Evolutionary conservation across 2,888 invertebrate species (phyloP), one percentile per base, ranked within the genome.

Genomic region (Mesorhabditis belari): DNA sequence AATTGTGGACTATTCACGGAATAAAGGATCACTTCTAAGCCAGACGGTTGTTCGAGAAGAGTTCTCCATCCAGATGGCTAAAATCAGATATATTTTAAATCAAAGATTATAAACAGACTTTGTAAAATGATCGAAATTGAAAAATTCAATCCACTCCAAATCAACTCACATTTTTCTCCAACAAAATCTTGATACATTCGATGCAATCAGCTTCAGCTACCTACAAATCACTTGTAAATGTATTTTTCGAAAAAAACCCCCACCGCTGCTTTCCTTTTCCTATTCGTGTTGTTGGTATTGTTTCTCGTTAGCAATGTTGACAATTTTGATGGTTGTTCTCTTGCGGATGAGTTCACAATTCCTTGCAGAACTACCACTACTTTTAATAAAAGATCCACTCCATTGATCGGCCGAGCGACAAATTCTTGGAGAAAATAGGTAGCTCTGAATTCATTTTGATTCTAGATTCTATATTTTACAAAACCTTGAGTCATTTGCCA

Each of bases 131-230:
- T n/a, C n/a, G n/a, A n/a, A n/a, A n/a, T n/a, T n/a, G n/a, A n/a
- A n/a, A 35, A 27, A 55, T 55, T n/a, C 26, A 50, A 25, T 55
- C 19, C 21, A n/a, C 25, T n/a, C 17, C 5, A 23, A 25, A 25
- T 19, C 52, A 44, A 49, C 67, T 60, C 64, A 76, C 77, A 61
- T 75, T 66, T 66, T 75, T 77, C 60, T 77, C 73, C 5, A 78
- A 61, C 24, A 78, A 62, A 24, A 78, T 58, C 62, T 78, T 78
- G 64, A 78, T 66, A 55, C 74, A 74, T 62, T 78, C 78, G 56
- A 78, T 73, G 57, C 76, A 76, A 61, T 78, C 78, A 0, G 78
- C 78, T 66, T 78, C 78, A 3, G 77, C 77, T 9, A 76, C 66
- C 73, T 73, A 57, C 5, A 68, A 27, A 24, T 26, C 19, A 5